These are phyloP conservation scores for Amblyraja radiata DNA, from an alignment of 2,797 vertebrate genomes.

Conservation along the genomic window DNA sequence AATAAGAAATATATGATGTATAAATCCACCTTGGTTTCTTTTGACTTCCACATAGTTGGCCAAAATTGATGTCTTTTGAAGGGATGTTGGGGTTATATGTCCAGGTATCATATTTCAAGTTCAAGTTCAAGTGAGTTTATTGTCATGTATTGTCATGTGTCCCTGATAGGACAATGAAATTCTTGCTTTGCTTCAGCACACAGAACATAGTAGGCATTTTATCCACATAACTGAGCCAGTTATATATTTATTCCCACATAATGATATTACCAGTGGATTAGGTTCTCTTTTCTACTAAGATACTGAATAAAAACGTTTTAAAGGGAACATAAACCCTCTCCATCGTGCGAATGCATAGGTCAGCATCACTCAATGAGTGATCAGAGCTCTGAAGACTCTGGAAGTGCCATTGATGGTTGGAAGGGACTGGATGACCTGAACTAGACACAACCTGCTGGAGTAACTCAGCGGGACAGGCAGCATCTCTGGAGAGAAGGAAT, in stretches of 20 bases:
- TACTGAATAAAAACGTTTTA: neutral
- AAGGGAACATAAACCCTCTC: neutral
- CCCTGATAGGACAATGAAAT: too few species aligned
- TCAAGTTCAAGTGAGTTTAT: too few species aligned
- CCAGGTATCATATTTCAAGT: neutral
- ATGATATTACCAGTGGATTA: neutral
- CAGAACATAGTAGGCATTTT: too few species aligned
- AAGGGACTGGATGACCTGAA: neutral
- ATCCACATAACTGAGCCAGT: neutral
- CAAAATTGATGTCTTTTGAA: neutral
- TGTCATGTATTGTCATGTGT: too few species aligned
- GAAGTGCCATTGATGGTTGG: too few species aligned
- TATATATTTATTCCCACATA: too few species aligned
- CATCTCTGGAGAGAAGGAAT: too few species aligned
- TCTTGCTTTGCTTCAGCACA: too few species aligned
- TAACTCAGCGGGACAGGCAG: too few species aligned
- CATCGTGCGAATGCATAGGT: neutral
- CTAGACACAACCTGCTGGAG: too few species aligned
- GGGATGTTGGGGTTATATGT: constrained; percentile 2
- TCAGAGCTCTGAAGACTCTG: neutral
- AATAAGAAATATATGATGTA: too few species aligned
- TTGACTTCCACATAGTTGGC: neutral
- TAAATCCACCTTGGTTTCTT: neutral
- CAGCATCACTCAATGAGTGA: neutral
- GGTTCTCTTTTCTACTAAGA: neutral